phyloP scores from a whole-genome alignment of 2,888 invertebrate species.

The Cheilosia vernalis region DNA sequence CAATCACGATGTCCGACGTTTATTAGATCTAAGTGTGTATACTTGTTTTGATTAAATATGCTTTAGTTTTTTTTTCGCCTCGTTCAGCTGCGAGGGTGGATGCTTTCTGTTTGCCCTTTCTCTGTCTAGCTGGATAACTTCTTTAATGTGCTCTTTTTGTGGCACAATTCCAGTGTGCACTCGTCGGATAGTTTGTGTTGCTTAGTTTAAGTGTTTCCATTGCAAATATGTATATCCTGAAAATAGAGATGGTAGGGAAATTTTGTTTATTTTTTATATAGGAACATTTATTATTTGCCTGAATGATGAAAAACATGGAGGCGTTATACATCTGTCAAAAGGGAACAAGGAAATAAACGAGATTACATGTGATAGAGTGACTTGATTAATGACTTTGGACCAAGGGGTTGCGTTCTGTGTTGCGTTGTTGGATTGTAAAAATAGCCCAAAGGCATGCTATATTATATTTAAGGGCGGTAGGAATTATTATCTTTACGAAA shows the following conservation, averaged over 20 bases:
- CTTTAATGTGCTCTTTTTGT: constrained; percentile 35
- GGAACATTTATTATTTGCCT: neutral
- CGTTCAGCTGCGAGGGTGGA: too few species aligned
- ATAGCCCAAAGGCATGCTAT: too few species aligned
- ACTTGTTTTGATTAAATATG: constrained; percentile 26
- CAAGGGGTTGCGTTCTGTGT: too few species aligned
- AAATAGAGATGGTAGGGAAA: constrained; percentile 2
- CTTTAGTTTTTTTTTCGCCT: neutral
- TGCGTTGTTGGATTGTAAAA: too few species aligned
- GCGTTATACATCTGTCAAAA: neutral
- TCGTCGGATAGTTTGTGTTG: constrained; percentile 22
- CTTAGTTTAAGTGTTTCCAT: constrained; percentile 35
- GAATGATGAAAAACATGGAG: too few species aligned
- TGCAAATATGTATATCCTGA: constrained; percentile 31
- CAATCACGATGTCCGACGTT: constrained; percentile 50
- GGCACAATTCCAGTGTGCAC: constrained; percentile 17
- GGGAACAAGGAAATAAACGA: neutral
- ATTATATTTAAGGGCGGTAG: too few species aligned
- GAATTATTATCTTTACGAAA: too few species aligned
- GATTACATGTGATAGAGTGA: too few species aligned
- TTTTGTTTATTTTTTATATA: constrained; percentile 5
- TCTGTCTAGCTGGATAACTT: neutral
- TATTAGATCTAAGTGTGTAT: constrained; percentile 28
- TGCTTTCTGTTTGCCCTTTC: neutral
- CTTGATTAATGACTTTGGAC: too few species aligned